Evolutionary conservation across 2,113 vertebrate genomes (phyloP).

Genomic region (Onychorhynchus coronatus): DNA sequence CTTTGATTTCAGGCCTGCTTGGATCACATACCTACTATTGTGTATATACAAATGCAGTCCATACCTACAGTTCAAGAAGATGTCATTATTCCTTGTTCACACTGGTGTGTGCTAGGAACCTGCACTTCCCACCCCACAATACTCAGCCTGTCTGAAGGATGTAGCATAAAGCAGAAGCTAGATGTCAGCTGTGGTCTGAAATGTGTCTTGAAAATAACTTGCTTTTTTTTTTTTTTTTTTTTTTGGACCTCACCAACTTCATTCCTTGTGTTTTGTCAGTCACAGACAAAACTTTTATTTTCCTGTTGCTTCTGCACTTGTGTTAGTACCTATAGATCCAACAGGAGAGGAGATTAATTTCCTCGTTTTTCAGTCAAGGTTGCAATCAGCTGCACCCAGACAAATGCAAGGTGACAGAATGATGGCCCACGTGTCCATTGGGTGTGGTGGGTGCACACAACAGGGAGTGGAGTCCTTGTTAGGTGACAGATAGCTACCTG

Average conservation of each 20-base stretch:
- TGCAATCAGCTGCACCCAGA: not conserved
- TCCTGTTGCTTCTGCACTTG: not conserved
- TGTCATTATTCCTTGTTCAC: not conserved
- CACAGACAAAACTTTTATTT: not conserved
- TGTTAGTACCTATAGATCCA: not conserved
- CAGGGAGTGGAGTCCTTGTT: not conserved
- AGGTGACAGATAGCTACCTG: not conserved
- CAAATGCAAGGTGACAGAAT: not conserved
- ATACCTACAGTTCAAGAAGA: not conserved
- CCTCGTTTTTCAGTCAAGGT: not conserved
- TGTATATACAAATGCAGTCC: not conserved
- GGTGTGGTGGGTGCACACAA: not conserved
- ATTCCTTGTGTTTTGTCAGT: not conserved
- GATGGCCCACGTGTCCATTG: not conserved
- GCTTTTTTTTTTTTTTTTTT: not conserved
- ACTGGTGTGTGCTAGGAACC: not conserved
- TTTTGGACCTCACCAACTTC: not conserved
- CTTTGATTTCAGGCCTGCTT: not conserved
- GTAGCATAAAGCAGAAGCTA: not conserved
- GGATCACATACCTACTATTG: accelerated
- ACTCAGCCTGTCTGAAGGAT: not conserved
- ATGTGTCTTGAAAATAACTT: not conserved
- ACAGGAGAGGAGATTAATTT: not conserved
- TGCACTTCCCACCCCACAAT: not conserved
- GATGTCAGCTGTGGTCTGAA: not conserved